Percentiles rank a stretch among this genome's conserved stretches.
Evolutionary conservation across 2,113 vertebrate genomes (phyloP).

Genomic region (Lethenteron camtschaticum): DNA sequence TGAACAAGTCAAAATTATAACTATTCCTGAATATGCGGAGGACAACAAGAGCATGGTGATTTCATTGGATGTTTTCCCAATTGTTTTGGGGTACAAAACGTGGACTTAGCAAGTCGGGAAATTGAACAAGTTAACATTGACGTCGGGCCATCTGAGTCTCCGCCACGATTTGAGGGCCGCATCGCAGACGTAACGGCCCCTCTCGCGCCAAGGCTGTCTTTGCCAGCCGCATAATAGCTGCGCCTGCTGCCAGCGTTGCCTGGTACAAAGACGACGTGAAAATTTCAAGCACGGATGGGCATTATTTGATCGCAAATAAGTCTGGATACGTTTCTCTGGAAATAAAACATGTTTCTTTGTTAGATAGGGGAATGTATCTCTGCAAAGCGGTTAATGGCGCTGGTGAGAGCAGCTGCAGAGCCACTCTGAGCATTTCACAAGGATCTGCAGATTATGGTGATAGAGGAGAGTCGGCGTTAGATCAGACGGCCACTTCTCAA

Average conservation of each 20-base stretch:
- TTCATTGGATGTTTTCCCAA: conserved; percentile 69
- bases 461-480: conserved; percentile 22
- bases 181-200: conserved; percentile 45
- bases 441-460: conserved; percentile 21
- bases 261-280: conserved; percentile 58
- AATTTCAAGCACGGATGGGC: conserved; percentile 34
- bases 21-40: conserved; percentile 61
- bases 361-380: conserved; percentile 48
- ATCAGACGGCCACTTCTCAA: conserved; percentile 18
- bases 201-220: conserved; percentile 50
- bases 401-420: conserved; percentile 58
- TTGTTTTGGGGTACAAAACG: conserved; percentile 37
- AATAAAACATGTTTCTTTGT: conserved; percentile 27
- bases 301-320: conserved; percentile 41
- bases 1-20: conserved; percentile 93
- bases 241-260: conserved; percentile 47
- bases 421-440: conserved; percentile 32
- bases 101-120: conserved; percentile 30
- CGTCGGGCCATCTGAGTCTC: conserved; percentile 81
- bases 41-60: conserved; percentile 92
- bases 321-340: conserved; percentile 54
- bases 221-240: conserved; percentile 67
- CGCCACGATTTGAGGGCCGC: conserved; percentile 61
- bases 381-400: conserved; percentile 53
- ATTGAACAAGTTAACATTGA: conserved; percentile 60